Conservation (phyloP, 2,113 vertebrate species). For the Chaetodon trifascialis region DNA sequence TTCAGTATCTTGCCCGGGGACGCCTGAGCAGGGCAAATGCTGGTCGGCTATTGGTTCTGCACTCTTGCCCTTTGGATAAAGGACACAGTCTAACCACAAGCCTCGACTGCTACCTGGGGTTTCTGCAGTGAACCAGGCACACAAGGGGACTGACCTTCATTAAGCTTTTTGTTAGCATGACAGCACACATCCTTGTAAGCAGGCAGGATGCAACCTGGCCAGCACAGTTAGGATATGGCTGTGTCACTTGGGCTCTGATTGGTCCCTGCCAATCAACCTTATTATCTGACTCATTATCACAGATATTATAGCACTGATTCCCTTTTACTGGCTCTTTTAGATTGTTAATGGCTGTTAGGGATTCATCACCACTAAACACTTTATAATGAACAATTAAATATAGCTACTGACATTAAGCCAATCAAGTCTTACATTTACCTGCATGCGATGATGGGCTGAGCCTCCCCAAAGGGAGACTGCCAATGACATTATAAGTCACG, state of each 20-base stretch:
- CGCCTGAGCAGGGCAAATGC: constrained; percentile 27
- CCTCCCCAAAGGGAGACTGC: constrained; percentile 21
- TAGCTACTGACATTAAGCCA: constrained; percentile 53
- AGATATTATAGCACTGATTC: constrained; percentile 51
- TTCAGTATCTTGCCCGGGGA: constrained; percentile 11
- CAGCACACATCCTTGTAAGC: constrained; percentile 34
- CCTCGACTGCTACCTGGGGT: not conserved
- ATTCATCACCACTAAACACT: constrained; percentile 56
- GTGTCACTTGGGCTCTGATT: constrained; percentile 11
- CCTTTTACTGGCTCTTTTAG: constrained; percentile 58
- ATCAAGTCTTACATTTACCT: constrained; percentile 56
- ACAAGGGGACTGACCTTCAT: constrained; percentile 34
- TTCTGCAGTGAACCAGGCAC: constrained; percentile 23
- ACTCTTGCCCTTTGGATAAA: constrained; percentile 29
- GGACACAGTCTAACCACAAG: constrained; percentile 37
- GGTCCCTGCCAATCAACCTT: constrained; percentile 56
- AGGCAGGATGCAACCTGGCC: constrained; percentile 5
- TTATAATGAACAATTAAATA: constrained; percentile 65
- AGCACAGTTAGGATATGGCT: not conserved
- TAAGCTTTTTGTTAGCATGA: constrained; percentile 34
- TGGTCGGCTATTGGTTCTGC: constrained; percentile 11
- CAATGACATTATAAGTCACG: constrained; percentile 51
- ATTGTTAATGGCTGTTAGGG: constrained; percentile 40
- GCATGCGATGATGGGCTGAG: constrained; percentile 40
- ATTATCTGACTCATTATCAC: constrained; percentile 59